Percentiles rank a stretch among this genome's conserved stretches.
phyloP scores from a whole-genome alignment of 2,113 vertebrate genomes.

The Bothrops jararaca region DNA sequence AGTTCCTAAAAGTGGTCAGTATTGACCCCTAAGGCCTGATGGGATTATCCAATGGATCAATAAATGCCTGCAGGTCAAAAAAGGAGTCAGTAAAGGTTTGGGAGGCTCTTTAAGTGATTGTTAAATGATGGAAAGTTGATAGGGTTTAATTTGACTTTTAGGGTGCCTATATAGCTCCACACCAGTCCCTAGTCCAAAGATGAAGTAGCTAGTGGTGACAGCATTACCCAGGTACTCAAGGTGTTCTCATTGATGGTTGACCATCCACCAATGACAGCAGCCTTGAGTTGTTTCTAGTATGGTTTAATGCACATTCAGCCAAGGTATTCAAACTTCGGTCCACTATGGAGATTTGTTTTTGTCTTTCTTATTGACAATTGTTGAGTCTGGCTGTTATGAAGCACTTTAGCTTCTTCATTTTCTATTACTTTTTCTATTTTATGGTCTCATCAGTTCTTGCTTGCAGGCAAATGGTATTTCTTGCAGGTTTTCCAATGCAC shows the following conservation, averaged over 20 bases:
- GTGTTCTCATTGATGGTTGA: too few species aligned
- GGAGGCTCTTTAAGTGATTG: background rate
- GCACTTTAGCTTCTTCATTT: too few species aligned
- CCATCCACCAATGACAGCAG: background rate
- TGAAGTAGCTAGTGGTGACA: background rate
- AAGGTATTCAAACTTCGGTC: too few species aligned
- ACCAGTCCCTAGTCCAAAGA: too few species aligned
- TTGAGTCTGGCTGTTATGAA: too few species aligned
- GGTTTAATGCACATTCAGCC: too few species aligned
- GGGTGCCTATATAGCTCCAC: background rate
- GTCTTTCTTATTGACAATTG: too few species aligned
- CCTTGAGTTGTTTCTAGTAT: background rate
- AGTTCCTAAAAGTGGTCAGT: background rate
- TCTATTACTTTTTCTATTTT: too few species aligned
- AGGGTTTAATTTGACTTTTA: background rate
- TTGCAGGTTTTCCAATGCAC: too few species aligned
- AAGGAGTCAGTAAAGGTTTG: background rate
- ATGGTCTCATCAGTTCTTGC: too few species aligned
- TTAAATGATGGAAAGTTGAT: background rate
- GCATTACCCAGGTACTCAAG: background rate
- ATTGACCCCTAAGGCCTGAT: background rate
- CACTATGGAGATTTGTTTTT: too few species aligned
- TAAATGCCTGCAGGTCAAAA: background rate
- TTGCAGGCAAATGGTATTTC: too few species aligned
- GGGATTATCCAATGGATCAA: background rate